Percentiles rank a stretch among this genome's conserved stretches.
phyloP scores from a whole-genome alignment of 2,113 vertebrate genomes.

The Hemiprocne comata region DNA sequence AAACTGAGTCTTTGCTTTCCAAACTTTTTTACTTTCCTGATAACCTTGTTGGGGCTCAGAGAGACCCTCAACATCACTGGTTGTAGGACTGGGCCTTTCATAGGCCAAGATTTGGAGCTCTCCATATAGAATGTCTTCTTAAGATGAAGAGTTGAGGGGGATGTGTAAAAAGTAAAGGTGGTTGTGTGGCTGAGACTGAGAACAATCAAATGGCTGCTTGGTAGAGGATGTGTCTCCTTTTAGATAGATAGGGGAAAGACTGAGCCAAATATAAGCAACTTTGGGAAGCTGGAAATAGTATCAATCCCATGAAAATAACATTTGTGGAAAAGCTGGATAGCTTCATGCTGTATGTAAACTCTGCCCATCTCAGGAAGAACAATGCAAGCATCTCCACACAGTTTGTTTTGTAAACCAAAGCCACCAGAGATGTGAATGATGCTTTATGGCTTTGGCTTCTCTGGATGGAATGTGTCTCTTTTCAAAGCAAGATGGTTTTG shows the following conservation, averaged over 20 bases:
- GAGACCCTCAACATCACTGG: not conserved
- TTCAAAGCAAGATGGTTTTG: not conserved
- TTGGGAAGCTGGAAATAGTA: not conserved
- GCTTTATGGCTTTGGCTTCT: conserved; percentile 12
- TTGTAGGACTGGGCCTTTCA: not conserved
- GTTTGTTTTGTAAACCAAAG: conserved; percentile 7
- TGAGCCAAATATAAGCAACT: not conserved
- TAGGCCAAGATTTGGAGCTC: not conserved
- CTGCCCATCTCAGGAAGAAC: not conserved
- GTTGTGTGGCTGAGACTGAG: not conserved
- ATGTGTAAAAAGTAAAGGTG: not conserved
- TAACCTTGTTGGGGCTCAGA: not conserved
- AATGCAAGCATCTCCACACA: not conserved
- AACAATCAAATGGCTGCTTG: not conserved
- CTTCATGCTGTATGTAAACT: not conserved
- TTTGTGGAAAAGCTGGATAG: not conserved
- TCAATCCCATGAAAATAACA: not conserved
- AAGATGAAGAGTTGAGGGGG: not conserved
- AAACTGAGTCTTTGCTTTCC: not conserved
- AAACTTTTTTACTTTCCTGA: not conserved
- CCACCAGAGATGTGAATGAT: not conserved
- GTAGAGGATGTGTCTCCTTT: not conserved
- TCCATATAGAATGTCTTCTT: accelerated
- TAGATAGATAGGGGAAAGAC: not conserved
- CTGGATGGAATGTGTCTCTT: not conserved